phyloP scores from a whole-genome alignment of 2,113 vertebrate genomes.

The Oophaga pumilio region DNA sequence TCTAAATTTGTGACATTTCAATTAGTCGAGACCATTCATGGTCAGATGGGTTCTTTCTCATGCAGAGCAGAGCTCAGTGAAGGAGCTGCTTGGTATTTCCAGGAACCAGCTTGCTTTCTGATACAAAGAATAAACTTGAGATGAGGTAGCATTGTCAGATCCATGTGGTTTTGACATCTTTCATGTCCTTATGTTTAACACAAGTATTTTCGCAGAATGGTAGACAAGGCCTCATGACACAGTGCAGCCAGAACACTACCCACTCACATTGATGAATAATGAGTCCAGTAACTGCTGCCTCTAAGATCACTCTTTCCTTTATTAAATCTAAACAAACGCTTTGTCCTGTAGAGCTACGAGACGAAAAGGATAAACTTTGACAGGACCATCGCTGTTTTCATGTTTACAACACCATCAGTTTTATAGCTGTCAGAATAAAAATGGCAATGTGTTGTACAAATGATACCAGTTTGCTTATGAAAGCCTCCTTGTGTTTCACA shows the following conservation, averaged over 20 bases:
- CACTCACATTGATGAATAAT: conserved; percentile 27
- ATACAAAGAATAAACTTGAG: not conserved
- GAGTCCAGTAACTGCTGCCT: not conserved
- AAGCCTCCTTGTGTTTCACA: not conserved
- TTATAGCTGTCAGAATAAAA: conserved; percentile 18
- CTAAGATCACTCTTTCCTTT: conserved; percentile 17
- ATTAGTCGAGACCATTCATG: not conserved
- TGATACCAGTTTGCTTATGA: conserved; percentile 2
- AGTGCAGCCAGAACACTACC: not conserved
- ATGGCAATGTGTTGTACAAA: not conserved
- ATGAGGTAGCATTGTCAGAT: conserved; percentile 14
- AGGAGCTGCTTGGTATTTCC: not conserved
- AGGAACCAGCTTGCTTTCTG: not conserved
- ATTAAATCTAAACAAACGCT: not conserved
- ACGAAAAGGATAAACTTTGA: not conserved
- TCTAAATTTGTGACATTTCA: not conserved
- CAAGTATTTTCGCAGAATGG: conserved; percentile 14
- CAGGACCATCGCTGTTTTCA: not conserved
- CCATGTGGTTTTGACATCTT: conserved; percentile 35
- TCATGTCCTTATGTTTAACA: conserved; percentile 37
- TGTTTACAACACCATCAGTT: not conserved
- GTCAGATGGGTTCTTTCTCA: not conserved
- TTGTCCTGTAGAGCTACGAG: not conserved
- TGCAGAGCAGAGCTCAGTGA: not conserved
- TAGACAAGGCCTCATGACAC: conserved; percentile 26